These are phyloP conservation scores for Tautogolabrus adspersus DNA, from an alignment of 2,113 vertebrate species.

Conservation along the genomic window DNA sequence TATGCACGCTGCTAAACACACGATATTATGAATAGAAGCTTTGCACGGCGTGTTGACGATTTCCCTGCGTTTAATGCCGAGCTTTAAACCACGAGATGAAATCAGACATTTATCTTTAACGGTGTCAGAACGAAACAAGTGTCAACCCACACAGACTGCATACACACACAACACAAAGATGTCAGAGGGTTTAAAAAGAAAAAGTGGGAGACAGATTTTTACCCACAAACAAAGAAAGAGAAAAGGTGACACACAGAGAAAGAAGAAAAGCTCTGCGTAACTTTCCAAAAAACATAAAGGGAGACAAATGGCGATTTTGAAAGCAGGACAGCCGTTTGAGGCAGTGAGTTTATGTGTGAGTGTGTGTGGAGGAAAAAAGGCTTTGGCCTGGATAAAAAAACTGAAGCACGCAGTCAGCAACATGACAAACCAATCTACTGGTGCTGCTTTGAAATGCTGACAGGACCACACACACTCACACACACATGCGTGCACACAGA, in stretches of 20 bases:
- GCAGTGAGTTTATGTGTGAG: constrained; percentile 54
- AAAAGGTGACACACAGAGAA: constrained; percentile 2
- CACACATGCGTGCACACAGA: constrained; percentile 15
- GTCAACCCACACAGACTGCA: not conserved
- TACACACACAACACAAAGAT: not conserved
- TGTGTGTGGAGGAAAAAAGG: constrained; percentile 20
- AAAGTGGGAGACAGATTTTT: constrained; percentile 18
- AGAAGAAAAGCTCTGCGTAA: constrained; percentile 31
- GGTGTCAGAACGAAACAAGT: not conserved
- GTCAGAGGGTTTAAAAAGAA: constrained; percentile 1
- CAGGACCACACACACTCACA: constrained; percentile 47
- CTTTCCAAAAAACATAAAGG: constrained; percentile 31
- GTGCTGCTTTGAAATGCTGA: constrained; percentile 63
- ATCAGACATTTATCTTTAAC: not conserved
- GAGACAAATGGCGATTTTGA: constrained; percentile 69
- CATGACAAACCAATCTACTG: constrained; percentile 74
- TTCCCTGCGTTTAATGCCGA: not conserved
- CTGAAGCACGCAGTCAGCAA: constrained; percentile 76
- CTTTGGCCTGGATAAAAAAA: constrained; percentile 68
- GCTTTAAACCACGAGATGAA: not conserved
- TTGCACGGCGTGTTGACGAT: not conserved
- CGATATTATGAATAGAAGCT: not conserved
- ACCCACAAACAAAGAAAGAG: constrained; percentile 21
- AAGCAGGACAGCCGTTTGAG: constrained; percentile 59
- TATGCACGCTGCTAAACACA: not conserved